Evolutionary conservation across 2,113 vertebrate species (phyloP).

Genomic region (Beaufortia kweichowensis): DNA sequence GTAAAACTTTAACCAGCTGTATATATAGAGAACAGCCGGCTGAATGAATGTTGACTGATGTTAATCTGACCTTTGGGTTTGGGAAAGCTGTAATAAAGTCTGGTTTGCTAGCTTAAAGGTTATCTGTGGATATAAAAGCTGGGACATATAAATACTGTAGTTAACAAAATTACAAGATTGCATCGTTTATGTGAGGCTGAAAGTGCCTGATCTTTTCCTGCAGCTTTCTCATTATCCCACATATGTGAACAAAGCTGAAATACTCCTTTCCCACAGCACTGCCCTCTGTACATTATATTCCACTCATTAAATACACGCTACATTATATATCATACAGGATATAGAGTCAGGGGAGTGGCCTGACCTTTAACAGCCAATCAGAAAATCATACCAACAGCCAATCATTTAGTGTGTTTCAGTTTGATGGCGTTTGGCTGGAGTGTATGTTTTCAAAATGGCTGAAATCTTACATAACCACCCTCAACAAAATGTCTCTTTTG

Average conservation of each 20-base stretch:
- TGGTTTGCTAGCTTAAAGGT: slow-evolving; percentile 55
- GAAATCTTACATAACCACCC: no score
- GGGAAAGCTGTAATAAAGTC: slow-evolving; percentile 57
- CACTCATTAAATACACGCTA: no score
- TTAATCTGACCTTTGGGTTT: slow-evolving; percentile 58
- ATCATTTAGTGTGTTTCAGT: no score
- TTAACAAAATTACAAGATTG: slow-evolving; percentile 55
- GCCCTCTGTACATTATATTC: not conserved
- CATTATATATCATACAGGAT: no score
- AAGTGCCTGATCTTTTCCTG: slow-evolving; percentile 40
- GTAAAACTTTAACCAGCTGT: not conserved
- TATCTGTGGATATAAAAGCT: slow-evolving; percentile 52
- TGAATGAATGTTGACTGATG: slow-evolving; percentile 55
- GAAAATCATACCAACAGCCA: no score
- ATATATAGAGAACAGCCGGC: not conserved
- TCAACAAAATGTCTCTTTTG: no score
- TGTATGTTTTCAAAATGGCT: no score
- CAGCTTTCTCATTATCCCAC: slow-evolving; percentile 43
- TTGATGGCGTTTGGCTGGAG: no score
- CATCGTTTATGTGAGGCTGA: slow-evolving; percentile 17
- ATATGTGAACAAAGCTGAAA: slow-evolving; percentile 38
- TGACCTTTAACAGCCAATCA: no score
- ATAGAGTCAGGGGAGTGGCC: no score
- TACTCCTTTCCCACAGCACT: not conserved
- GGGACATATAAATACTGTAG: slow-evolving; percentile 48